Evolutionary conservation across 2,797 vertebrate genomes (phyloP).

Genomic region (Platalea minor): DNA sequence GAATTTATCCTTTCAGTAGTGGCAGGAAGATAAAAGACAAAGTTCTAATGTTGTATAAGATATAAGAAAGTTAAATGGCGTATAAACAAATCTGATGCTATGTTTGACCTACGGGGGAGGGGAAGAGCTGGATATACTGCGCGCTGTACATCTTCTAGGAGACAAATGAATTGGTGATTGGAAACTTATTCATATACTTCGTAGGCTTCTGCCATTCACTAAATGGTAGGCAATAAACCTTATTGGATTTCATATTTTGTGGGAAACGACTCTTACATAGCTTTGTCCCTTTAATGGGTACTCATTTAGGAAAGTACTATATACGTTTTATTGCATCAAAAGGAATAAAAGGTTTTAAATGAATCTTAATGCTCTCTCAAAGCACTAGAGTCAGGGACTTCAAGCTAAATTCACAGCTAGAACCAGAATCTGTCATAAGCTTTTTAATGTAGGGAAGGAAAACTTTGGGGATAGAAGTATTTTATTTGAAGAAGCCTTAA

Average conservation of each 20-base stretch:
- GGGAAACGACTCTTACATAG: conserved; percentile 60
- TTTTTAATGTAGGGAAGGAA: not conserved
- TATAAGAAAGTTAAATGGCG: not conserved
- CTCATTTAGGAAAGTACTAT: conserved; percentile 35
- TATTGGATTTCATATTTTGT: conserved; percentile 62
- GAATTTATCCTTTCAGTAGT: not conserved
- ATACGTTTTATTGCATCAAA: conserved; percentile 16
- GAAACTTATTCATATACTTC: conserved; percentile 38
- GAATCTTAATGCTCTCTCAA: not conserved
- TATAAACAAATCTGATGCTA: conserved; percentile 11
- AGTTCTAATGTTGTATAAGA: not conserved
- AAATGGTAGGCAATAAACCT: conserved; percentile 62
- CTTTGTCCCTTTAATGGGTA: conserved; percentile 51
- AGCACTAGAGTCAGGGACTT: not conserved
- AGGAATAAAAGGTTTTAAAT: conserved; percentile 36
- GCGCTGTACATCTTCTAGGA: not conserved
- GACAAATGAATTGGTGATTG: conserved; percentile 30
- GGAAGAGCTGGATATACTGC: not conserved
- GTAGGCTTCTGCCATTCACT: conserved; percentile 39
- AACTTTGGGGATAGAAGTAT: not conserved
- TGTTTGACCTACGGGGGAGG: not conserved
- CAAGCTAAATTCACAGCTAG: not conserved
- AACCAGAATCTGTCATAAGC: not conserved
- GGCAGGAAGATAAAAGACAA: not conserved
- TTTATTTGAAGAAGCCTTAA: not conserved